Evolutionary conservation across 2,113 vertebrate genomes (phyloP).

Genomic region (Ochotona princeps): DNA sequence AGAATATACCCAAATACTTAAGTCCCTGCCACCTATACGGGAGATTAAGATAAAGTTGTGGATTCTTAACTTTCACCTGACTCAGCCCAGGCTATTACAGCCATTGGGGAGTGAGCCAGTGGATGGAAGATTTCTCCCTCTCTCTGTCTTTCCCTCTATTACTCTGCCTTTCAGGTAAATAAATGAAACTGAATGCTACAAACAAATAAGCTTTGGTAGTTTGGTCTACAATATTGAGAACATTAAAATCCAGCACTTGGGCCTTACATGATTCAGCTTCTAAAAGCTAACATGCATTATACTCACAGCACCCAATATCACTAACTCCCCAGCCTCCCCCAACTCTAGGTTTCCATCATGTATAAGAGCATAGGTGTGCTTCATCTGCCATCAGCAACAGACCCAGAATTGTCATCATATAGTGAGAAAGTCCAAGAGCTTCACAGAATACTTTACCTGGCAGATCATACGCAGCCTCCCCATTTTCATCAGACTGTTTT

Average conservation of each 20-base stretch:
- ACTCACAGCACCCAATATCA: neutral
- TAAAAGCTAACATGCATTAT: neutral
- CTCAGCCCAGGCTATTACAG: too few relatives aligned
- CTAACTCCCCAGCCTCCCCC: neutral
- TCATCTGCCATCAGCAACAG: neutral
- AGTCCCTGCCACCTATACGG: too few relatives aligned
- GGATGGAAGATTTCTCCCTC: too few relatives aligned
- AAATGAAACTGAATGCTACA: too few relatives aligned
- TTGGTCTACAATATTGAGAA: constrained; percentile 8
- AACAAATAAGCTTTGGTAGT: neutral
- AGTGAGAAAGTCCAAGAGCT: constrained; percentile 76
- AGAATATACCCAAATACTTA: too few relatives aligned
- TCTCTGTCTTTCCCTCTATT: neutral
- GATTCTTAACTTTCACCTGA: too few relatives aligned
- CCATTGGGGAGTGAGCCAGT: too few relatives aligned
- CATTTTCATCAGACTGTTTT: constrained; percentile 86
- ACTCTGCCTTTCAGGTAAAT: too few relatives aligned
- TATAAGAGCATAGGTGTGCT: neutral
- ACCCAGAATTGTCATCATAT: constrained; percentile 63
- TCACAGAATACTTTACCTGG: constrained; percentile 86
- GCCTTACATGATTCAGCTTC: constrained; percentile 14
- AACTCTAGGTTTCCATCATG: neutral
- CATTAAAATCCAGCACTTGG: neutral
- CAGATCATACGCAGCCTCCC: constrained; percentile 85
- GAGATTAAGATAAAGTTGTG: too few relatives aligned